Conservation (phyloP, 2,888 invertebrate genomes). For the Cryptus armator region DNA sequence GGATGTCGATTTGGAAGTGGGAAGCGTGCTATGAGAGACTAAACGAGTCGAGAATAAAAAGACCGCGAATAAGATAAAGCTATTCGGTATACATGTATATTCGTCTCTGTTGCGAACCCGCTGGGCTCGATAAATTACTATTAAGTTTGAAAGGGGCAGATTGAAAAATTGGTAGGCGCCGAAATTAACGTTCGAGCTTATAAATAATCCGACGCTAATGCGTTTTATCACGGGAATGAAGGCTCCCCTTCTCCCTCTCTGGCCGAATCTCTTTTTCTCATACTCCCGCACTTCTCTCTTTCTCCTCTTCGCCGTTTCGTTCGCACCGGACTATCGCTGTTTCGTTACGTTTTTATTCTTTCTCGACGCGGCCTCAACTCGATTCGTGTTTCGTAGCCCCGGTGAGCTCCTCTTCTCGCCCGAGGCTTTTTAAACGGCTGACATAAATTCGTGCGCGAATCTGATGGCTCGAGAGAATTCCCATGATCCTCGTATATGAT, state of each 20-base stretch:
- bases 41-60: constrained; percentile 10
- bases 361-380: constrained; percentile 33
- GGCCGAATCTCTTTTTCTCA: constrained; percentile 52
- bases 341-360: constrained; percentile 45
- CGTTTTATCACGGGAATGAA: constrained; percentile 78
- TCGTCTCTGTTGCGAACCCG: constrained; percentile 50
- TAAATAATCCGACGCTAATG: constrained; percentile 82
- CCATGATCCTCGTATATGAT: constrained; percentile 33
- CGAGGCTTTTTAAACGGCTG: constrained; percentile 72
- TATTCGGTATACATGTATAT: constrained; percentile 42
- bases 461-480: constrained; percentile 35
- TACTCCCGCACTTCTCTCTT: constrained; percentile 20
- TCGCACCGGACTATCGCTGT: constrained; percentile 32
- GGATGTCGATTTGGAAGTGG: not conserved
- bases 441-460: constrained; percentile 74
- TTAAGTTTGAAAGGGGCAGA: constrained; percentile 72
- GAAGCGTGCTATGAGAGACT: constrained; percentile 37
- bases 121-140: constrained; percentile 71
- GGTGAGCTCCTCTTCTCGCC: constrained; percentile 32
- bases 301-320: not conserved
- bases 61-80: constrained; percentile 13
- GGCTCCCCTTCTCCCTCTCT: constrained; percentile 44
- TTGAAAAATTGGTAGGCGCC: constrained; percentile 79
- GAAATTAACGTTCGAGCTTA: constrained; percentile 77
- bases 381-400: constrained; percentile 16